Base-by-base conservation (phyloP, 2,113 vertebrate genomes). In the Labeo catla region DNA sequence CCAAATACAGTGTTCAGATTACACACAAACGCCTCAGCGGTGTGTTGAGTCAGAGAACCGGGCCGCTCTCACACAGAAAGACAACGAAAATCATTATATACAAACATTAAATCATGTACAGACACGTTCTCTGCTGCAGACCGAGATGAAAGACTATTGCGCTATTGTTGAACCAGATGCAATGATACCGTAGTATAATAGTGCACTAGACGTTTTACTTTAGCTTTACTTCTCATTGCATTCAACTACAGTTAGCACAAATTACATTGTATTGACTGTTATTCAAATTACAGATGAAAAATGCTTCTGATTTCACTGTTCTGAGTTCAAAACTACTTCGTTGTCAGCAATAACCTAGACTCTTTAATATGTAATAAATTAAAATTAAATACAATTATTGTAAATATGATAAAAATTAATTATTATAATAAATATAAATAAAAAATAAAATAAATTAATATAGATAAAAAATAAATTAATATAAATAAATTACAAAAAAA, bases 111-210 rank as follows among this genome's bases (percentile, higher is more conserved):
- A 11, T 77, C 81, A 52, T 59, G 83, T 72, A 21, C 19, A 70
- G 74, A 86, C 76, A 57, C 15, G 68, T 50, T 23, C 49, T 54
- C 87, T 21, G 87, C 84, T 70, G 57, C 59, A 85, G 83, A 77
- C 7, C 4, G 74, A 76, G 36, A 61, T 76, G 50, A 77, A 1
- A 54, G 50, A 54, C 76, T 15, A 11, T 34, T 36, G 74, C 12
- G 4, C 76, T 54, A 19, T 77, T 77, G 76, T 77, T 77, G 76
- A 77, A 1, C 2, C 21, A n/a, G 23, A 49, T 28, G 47, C 47
- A 72, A 11, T 28, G 45, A 50, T 23, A 45, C n/a, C 47, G n/a
- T 23, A 49, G 43, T 43, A 23, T 74, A 66, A 66, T 13, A 66
- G 11, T 34, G 63, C 63, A 28, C 23, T 34, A 34, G 23, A 5